Evolutionary conservation across 2,113 vertebrate species (phyloP).

Genomic region (Scalopus aquaticus): DNA sequence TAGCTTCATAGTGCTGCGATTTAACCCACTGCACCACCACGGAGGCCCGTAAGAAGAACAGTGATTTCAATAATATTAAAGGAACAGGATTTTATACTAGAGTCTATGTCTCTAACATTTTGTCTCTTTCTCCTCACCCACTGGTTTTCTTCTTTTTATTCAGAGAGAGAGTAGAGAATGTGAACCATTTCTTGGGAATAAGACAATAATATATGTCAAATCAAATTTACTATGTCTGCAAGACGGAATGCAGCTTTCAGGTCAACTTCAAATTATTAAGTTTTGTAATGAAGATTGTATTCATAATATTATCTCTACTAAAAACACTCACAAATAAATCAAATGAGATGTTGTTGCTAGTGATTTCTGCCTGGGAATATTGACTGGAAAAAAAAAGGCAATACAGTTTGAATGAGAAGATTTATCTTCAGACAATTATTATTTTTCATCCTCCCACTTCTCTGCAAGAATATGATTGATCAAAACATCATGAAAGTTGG

Average conservation of each 20-base stretch:
- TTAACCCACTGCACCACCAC: no score
- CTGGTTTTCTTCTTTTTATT: background rate
- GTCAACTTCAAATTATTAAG: background rate
- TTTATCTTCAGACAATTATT: background rate
- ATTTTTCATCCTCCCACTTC: background rate
- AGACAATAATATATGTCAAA: background rate
- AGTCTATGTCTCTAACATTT: background rate
- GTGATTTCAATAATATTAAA: slow-evolving; percentile 9
- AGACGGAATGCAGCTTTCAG: background rate
- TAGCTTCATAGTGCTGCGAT: no score
- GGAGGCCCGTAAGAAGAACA: slow-evolving; percentile 2
- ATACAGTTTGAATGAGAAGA: background rate
- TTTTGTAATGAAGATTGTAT: background rate
- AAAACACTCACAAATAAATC: background rate
- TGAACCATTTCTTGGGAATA: background rate
- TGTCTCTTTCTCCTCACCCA: background rate
- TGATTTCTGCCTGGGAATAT: background rate
- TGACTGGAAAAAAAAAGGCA: background rate
- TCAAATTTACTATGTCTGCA: background rate
- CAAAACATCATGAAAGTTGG: background rate
- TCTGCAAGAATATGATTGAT: background rate
- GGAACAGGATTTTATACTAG: background rate
- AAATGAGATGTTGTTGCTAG: background rate
- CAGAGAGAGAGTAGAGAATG: background rate
- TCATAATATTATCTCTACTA: background rate